These are phyloP conservation scores for Microchrysa polita DNA, from an alignment of 2,888 invertebrate genomes.

Conservation along the genomic window DNA sequence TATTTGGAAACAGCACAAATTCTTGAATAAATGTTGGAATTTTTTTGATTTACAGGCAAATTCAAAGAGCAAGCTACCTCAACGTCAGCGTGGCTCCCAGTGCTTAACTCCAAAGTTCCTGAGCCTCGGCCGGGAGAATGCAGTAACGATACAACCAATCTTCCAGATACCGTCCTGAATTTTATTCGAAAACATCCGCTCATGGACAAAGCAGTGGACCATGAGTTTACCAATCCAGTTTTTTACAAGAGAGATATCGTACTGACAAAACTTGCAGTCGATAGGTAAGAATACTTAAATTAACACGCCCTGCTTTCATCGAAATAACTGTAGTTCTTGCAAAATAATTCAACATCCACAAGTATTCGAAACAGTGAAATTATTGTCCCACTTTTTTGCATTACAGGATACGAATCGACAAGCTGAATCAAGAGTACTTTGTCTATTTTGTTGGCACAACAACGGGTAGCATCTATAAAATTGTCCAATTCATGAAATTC, in stretches of 20 bases:
- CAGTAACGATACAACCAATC: slow-evolving; percentile 89
- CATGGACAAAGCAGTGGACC: slow-evolving; percentile 96
- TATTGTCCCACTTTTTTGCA: background rate
- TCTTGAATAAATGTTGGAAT: no score
- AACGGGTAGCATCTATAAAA: slow-evolving; percentile 89
- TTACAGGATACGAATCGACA: slow-evolving; percentile 64
- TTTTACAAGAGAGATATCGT: slow-evolving; percentile 92
- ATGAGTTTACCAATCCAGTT: slow-evolving; percentile 92
- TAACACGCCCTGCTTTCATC: background rate
- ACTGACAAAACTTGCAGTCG: slow-evolving; percentile 91
- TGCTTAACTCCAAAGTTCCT: slow-evolving; percentile 88
- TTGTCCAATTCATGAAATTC: slow-evolving; percentile 88
- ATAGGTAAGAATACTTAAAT: slow-evolving; percentile 67
- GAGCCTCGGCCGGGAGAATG: slow-evolving; percentile 94
- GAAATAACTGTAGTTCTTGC: no score
- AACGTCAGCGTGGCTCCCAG: slow-evolving; percentile 94
- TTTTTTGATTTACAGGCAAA: slow-evolving; percentile 58
- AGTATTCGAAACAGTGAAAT: no score
- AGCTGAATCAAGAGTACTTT: slow-evolving; percentile 75
- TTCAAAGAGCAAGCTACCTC: slow-evolving; percentile 97
- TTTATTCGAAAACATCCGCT: slow-evolving; percentile 97
- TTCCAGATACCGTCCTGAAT: slow-evolving; percentile 93
- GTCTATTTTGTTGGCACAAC: slow-evolving; percentile 92
- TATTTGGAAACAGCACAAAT: no score
- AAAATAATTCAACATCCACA: no score